phyloP scores from a whole-genome alignment of 2,113 vertebrate species.

The Proterorhinus semilunaris region DNA sequence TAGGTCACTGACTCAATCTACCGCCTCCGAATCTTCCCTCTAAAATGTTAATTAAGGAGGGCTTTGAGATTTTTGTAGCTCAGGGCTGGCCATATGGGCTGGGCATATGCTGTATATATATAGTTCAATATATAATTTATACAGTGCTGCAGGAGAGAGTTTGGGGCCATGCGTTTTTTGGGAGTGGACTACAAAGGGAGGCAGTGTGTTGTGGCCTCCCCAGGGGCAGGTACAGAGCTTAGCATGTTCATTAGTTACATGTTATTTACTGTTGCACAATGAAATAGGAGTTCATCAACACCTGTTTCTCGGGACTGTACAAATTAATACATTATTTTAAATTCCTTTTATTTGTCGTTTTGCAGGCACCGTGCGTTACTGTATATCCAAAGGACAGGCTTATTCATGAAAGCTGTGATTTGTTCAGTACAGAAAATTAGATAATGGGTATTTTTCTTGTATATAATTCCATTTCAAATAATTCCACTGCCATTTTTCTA shows the following conservation, averaged over 20 bases:
- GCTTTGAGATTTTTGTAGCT: conserved; percentile 77
- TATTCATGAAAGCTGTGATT: conserved; percentile 8
- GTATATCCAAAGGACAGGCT: background rate
- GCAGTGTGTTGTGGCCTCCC: conserved; percentile 64
- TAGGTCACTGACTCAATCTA: conserved; percentile 79
- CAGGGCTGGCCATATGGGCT: conserved; percentile 79
- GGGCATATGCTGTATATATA: conserved; percentile 80
- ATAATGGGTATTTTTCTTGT: conserved; percentile 25
- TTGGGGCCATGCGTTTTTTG: conserved; percentile 52
- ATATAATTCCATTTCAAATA: conserved; percentile 39
- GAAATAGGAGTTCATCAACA: conserved; percentile 63
- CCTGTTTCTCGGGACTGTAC: conserved; percentile 62
- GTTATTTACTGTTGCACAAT: conserved; percentile 69
- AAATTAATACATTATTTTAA: conserved; percentile 32
- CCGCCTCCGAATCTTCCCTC: conserved; percentile 75
- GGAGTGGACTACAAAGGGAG: conserved; percentile 70
- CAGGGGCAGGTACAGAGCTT: conserved; percentile 70
- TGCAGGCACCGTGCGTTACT: background rate
- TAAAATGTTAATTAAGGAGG: conserved; percentile 82
- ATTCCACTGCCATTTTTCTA: conserved; percentile 50
- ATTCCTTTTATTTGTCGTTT: conserved; percentile 45
- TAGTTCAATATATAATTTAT: conserved; percentile 82
- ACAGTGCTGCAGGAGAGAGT: conserved; percentile 68
- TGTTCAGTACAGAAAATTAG: conserved; percentile 6
- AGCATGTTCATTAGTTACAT: conserved; percentile 68